phyloP scores from a whole-genome alignment of 2,113 vertebrate genomes.

The Leucosticte australis region DNA sequence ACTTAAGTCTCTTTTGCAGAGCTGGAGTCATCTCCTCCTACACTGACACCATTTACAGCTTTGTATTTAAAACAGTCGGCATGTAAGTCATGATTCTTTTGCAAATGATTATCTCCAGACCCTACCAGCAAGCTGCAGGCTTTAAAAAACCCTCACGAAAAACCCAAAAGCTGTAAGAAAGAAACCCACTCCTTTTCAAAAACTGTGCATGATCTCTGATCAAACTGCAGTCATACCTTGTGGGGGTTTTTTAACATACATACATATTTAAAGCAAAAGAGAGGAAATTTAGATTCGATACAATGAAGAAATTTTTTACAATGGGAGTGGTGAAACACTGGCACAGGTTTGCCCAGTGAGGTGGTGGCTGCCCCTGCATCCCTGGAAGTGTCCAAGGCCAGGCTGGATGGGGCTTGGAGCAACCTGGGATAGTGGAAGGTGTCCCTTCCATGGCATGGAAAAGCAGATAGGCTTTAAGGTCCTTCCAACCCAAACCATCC shows the following conservation, averaged over 20 bases:
- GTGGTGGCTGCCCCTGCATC: neutral
- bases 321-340: neutral
- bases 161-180: neutral
- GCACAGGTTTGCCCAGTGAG: neutral
- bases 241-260: neutral
- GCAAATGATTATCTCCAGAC: constrained; percentile 48
- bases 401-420: fast-evolving
- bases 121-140: constrained; percentile 11
- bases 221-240: neutral
- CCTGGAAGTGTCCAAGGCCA: neutral
- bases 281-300: neutral
- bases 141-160: neutral
- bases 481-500: neutral
- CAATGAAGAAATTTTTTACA: neutral
- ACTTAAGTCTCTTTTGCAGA: constrained; percentile 27
- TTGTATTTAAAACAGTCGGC: constrained; percentile 61
- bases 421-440: neutral
- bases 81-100: constrained; percentile 52
- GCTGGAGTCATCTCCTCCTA: constrained; percentile 57
- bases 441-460: too few species aligned
- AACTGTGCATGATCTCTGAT: neutral
- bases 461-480: neutral
- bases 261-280: neutral
- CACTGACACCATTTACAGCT: constrained; percentile 53
- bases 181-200: constrained; percentile 5